Evolutionary conservation across 2,888 invertebrate species (phyloP), one percentile per base, ranked within the genome.

Genomic region (Drosophila hamatofila): DNA sequence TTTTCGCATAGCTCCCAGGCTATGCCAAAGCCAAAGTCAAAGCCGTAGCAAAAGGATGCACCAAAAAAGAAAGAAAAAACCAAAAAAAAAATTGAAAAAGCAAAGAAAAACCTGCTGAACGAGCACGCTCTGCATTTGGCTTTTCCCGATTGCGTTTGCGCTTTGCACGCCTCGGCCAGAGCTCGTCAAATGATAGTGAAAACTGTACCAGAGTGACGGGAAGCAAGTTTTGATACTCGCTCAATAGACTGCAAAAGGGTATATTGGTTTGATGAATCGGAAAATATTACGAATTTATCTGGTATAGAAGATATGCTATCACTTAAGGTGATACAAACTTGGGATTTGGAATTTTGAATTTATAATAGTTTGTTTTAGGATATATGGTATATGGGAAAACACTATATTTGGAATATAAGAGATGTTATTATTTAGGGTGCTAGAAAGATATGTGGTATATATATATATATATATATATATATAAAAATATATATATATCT

Each of bases 141-240:
- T 75, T 69, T 80, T 67, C 62, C 60, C 60, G 72, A 57, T 59
- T 72, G 71, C 51, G 23, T 49, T 39, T 46, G 37, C 35, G 51
- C 44, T 46, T 46, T n/a, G 46, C 27, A 27, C 48, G 30, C n/a
- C 41, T 30, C 52, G 52, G 14, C 41, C 27, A 42, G 71, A 39
- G 21, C 44, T 33, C 41, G 41, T 30, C 73, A 72, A 89, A 68
- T 81, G 84, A 84, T 80, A 84, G 84, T 84, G 84, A 84, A 89
- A 84, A 89, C 71, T 66, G 54, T 83, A 85, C 72, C 87, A 75
- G 25, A 72, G 57, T 72, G 71, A 56, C 56, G 58, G 60, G 51
- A 35, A 65, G 58, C 37, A 16, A 23, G 30, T 83, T 88, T 80
- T 71, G 27, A n/a, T 25, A 37, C 51, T 12, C 51, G 33, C 11